Base-by-base conservation (phyloP, 2,888 invertebrate genomes). In the Catonia carolina region DNA sequence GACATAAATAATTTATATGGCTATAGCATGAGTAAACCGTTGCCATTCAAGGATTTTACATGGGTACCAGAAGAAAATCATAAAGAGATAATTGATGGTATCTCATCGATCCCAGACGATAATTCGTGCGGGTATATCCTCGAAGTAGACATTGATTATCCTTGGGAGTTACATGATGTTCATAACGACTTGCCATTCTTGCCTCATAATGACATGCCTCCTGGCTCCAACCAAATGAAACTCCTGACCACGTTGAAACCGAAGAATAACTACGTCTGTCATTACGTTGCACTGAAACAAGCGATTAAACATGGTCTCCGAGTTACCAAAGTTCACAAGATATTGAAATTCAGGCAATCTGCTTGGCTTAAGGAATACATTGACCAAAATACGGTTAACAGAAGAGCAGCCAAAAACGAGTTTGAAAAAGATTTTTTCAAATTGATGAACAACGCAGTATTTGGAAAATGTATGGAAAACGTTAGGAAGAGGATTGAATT, bases 1-100 rank as follows among this genome's bases (percentile, higher is more conserved):
- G 17, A 37, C 37, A 10, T 10, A 3, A 14, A 37, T 15, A 37
- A 61, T 22, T 49, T 65, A 3, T 65, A 63, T 18, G 58, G 37
- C 5, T 37, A 12, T 5, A 10, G 5, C 37, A 6, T 15, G 5
- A n/a, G 37, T 37, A 3, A 37, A 37, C 12, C 5, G 4, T 15
- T 37, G 12, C 37, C 37, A 7, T 37, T 5, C 37, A 37, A 15
- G 12, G 12, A 37, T 5, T 6, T 37, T 5, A 5, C 4, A 15
- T 37, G 37, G n/a, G 17, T 37, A 15, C 31, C 55, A 14, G 42
- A 31, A 3, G 12, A 37, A 37, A 3, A 6, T 7, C 17, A 14
- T 5, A 37, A 37, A 5, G 4, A 5, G 6, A 15, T 37, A 15
- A 6, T 15, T 6, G 37, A 37, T 37, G 12, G 12, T 10, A 37